A percentile compares a stretch with the other conserved stretches of the same genome.
phyloP scores from a whole-genome alignment of 2,113 vertebrate species.

The Mirza zaza region DNA sequence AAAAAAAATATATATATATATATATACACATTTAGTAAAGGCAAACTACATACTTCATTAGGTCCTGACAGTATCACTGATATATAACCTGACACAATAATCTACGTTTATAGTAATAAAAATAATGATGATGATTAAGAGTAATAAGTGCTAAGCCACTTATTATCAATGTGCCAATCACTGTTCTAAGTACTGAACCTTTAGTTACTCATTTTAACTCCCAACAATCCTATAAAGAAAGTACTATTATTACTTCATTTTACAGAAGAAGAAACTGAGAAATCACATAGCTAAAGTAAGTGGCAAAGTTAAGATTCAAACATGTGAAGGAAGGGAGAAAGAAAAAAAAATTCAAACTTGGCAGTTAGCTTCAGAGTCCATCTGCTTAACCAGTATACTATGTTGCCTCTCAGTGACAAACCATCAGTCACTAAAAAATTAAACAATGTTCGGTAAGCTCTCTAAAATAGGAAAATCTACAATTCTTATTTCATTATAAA shows the following conservation, averaged over 20 bases:
- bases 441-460: background rate
- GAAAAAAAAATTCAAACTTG: background rate
- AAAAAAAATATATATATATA: no score
- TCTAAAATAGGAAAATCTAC: background rate
- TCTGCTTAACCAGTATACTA: background rate
- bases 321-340: no score
- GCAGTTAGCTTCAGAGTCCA: background rate
- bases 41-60: background rate
- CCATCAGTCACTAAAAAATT: background rate
- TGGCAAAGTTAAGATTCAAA: conserved; percentile 30
- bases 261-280: conserved; percentile 1
- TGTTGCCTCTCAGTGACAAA: background rate
- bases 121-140: background rate
- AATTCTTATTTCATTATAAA: conserved; percentile 25
- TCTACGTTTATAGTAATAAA: background rate
- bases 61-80: background rate
- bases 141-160: background rate
- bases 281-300: background rate
- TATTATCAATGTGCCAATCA: background rate
- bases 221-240: background rate
- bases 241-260: background rate
- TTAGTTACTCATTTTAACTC: conserved; percentile 5
- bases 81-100: background rate
- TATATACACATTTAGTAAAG: background rate
- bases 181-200: background rate